These are phyloP conservation scores for Neodiprion virginianus DNA, from an alignment of 1,140 invertebrate species.

Conservation along the genomic window DNA sequence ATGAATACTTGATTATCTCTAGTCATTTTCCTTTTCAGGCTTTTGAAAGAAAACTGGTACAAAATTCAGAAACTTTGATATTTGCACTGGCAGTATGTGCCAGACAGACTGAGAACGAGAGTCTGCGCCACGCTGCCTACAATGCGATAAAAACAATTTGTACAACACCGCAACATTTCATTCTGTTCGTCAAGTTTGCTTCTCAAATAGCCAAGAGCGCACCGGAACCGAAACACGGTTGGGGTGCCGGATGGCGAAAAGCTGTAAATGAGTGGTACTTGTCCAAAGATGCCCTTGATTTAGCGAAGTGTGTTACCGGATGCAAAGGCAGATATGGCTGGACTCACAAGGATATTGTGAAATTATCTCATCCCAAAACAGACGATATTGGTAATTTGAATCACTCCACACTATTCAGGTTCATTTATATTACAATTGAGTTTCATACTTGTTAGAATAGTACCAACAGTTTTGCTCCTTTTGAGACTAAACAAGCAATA, in stretches of 20 bases:
- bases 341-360: slow-evolving; percentile 73
- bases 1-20: slow-evolving; percentile 11
- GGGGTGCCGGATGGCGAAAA: slow-evolving; percentile 69
- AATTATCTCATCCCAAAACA: slow-evolving; percentile 65
- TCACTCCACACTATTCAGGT: not conserved
- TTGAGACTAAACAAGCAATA: no score
- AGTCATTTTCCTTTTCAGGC: slow-evolving; percentile 48
- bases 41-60: slow-evolving; percentile 61
- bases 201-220: slow-evolving; percentile 49
- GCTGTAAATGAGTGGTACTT: slow-evolving; percentile 69
- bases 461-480: no score
- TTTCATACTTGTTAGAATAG: slow-evolving; percentile 5
- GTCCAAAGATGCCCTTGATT: slow-evolving; percentile 62
- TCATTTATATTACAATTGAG: not conserved
- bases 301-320: slow-evolving; percentile 70
- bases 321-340: slow-evolving; percentile 69
- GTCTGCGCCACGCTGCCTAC: slow-evolving; percentile 60
- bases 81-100: slow-evolving; percentile 68
- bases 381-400: slow-evolving; percentile 58
- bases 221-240: slow-evolving; percentile 54
- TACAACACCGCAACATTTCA: slow-evolving; percentile 64
- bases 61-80: slow-evolving; percentile 63
- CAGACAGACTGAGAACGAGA: slow-evolving; percentile 53
- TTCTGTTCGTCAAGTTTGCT: slow-evolving; percentile 68
- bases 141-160: slow-evolving; percentile 62